Evolutionary conservation across 2,113 vertebrate genomes (phyloP), one percentile per base, ranked within the genome.

Genomic region (Phrynosoma blainvillii): DNA sequence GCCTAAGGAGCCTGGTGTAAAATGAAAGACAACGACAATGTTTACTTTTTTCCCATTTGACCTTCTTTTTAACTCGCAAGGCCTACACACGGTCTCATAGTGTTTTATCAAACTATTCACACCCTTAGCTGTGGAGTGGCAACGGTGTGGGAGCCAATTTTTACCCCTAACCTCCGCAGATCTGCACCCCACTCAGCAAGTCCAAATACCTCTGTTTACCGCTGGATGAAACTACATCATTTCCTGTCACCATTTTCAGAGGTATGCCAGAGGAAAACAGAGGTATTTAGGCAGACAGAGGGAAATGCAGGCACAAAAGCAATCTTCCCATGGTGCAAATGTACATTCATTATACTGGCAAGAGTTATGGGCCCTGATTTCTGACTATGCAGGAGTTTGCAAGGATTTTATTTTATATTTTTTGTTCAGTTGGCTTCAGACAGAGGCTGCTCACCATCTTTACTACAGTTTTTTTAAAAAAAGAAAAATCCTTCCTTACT

Each of bases 391-490:
- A 80, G 70, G 18, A 12, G 11, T 0, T 6, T 87, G 42, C 36
- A 78, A 23, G 21, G 32, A 23, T 83, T 90, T 27, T 10, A 82
- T 32, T 88, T 65, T 25, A 12, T 79, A 54, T 14, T 11, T 73
- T 65, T 56, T 23, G 56, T 78, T 86, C 21, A 77, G 1, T n/a
- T 88, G 73, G 54, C 0, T 27, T 2, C 78, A 6, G 36, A 36
- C 80, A 87, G 0, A 21, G 42, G 70, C 0, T 74, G 36, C 75
- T 80, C 14, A 32, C 36, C 30, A 79, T 30, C 52, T 77, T 65
- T 84, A 65, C 40, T 88, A 65, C 30, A 85, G 16, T 68, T 18
- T 89, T 84, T 18, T 79, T 20, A n/a, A 82, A 81, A 81, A 1
- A 52, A 5, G 27, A 83, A 62, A 62, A 81, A 65, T 40, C 79